Evolutionary conservation across 2,113 vertebrate genomes (phyloP), one percentile per base, ranked within the genome.

Genomic region (Sigmodon hispidus): DNA sequence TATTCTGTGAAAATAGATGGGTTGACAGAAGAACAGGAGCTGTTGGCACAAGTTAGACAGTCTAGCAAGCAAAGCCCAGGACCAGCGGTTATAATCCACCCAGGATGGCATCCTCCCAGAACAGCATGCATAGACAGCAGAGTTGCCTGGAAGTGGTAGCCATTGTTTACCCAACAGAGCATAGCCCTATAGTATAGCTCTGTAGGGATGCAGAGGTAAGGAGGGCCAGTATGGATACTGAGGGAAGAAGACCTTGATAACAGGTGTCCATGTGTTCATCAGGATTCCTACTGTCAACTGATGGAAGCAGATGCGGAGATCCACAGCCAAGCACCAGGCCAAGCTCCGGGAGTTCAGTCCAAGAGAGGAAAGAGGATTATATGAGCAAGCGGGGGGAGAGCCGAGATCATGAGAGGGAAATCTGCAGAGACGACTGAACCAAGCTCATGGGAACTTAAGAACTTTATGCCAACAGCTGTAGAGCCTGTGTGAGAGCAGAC

Each of bases 1-100:
- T 87, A 90, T 63, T 65, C 26, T 89, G 77, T 81, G 61, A 52
- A 86, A 95, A 81, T 48, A 72, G 65, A 93, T 3, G n/a, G 24
- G 79, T 86, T 57, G 84, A 87, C 79, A 95, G 26, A n/a, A 79
- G 87, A 89, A 4, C 72, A 73, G 84, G 80, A 91, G 84, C 61
- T 50, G 52, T 55, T 57, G 79, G 87, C 55, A 65, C 31, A 31
- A 24, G 34, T 36, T 22, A 81, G 73, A 72, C 9, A 57, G 75
- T 29, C 43, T 5, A 77, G 63, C 76, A 91, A 89, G 76, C 52
- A 83, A 86, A 80, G 36, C n/a, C 34, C 12, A 59, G 65, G 61
- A 57, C 29, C 16, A 2, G 13, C 55, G 81, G 55, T 67, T 87
- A n/a, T 90, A 50, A 83, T 50, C 45, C 45, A 36, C 22, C 29